Conservation (phyloP, 2,797 vertebrate genomes). For the Tachyglossus aculeatus region DNA sequence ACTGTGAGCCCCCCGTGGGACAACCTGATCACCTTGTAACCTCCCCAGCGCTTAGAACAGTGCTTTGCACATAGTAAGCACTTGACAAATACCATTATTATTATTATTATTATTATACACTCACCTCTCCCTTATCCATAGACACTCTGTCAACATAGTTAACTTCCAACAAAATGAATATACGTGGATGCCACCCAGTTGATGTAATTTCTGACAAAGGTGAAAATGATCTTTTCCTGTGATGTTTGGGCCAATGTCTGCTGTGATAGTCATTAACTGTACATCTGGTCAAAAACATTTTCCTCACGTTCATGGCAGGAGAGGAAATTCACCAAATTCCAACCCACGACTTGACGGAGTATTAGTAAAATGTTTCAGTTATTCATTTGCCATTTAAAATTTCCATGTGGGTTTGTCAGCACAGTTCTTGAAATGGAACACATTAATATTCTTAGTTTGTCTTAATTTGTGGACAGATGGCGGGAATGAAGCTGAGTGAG, state of each 20-base stretch:
- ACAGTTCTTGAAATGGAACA: constrained; percentile 77
- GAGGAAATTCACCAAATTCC: constrained; percentile 58
- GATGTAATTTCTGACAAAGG: constrained; percentile 24
- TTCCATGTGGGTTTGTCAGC: constrained; percentile 65
- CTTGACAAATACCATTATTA: too few species aligned
- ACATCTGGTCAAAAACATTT: constrained; percentile 57
- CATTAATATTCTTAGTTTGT: constrained; percentile 81
- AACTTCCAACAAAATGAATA: constrained; percentile 23
- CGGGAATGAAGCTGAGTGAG: constrained; percentile 64
- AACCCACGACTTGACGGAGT: constrained; percentile 46
- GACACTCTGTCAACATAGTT: constrained; percentile 19
- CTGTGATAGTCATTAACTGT: constrained; percentile 52
- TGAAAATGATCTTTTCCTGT: constrained; percentile 29
- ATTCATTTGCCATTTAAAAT: constrained; percentile 61
- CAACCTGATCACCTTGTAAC: too few species aligned
- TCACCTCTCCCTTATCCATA: not conserved
- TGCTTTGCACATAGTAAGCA: too few species aligned
- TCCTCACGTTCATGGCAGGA: constrained; percentile 30
- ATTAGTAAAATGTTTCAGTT: constrained; percentile 58
- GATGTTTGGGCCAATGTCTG: constrained; percentile 45
- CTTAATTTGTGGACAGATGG: constrained; percentile 81
- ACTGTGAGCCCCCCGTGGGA: too few species aligned
- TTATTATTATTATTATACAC: too few species aligned
- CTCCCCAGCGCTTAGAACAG: too few species aligned
- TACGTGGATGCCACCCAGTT: constrained; percentile 24